These are phyloP conservation scores for Tenebrio molitor DNA, from an alignment of 1,140 invertebrate genomes.

Conservation along the genomic window DNA sequence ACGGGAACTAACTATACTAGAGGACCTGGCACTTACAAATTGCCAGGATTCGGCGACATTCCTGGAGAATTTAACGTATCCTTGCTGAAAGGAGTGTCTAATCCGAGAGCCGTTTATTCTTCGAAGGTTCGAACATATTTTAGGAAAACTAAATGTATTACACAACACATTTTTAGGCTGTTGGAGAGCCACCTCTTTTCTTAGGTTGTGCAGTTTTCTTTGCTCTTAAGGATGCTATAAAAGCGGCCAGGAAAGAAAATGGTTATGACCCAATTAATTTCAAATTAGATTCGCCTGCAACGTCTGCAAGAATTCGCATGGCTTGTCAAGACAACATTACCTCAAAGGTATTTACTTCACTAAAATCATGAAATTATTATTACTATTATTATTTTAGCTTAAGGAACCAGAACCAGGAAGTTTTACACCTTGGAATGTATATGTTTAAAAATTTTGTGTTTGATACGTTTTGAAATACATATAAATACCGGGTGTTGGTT, in stretches of 20 bases:
- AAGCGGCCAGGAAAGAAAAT: slow-evolving; percentile 80
- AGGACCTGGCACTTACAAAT: slow-evolving; percentile 94
- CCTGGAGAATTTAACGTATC: slow-evolving; percentile 94
- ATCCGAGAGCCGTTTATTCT: slow-evolving; percentile 92
- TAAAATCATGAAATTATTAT: background rate
- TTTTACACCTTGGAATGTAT: slow-evolving; percentile 74
- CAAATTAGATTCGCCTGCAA: slow-evolving; percentile 87
- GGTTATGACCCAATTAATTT: slow-evolving; percentile 74
- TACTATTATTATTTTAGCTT: background rate
- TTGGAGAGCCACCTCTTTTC: slow-evolving; percentile 96
- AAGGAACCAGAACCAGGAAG: slow-evolving; percentile 62
- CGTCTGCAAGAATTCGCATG: slow-evolving; percentile 90
- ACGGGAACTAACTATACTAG: slow-evolving; percentile 82
- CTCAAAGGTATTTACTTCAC: slow-evolving; percentile 72
- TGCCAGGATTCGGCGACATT: slow-evolving; percentile 92
- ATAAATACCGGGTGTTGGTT: background rate
- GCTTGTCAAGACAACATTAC: slow-evolving; percentile 89
- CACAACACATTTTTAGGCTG: slow-evolving; percentile 75
- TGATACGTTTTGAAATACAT: background rate
- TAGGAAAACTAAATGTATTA: background rate
- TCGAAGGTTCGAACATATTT: slow-evolving; percentile 80
- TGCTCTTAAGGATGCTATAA: slow-evolving; percentile 92
- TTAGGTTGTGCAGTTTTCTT: slow-evolving; percentile 89
- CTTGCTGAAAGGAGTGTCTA: slow-evolving; percentile 87
- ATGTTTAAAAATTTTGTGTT: slow-evolving; percentile 50